A percentile compares a stretch with the other conserved stretches of the same genome.
These are phyloP conservation scores for Pecten maximus DNA, from an alignment of 2,888 invertebrate genomes.

Conservation along the genomic window DNA sequence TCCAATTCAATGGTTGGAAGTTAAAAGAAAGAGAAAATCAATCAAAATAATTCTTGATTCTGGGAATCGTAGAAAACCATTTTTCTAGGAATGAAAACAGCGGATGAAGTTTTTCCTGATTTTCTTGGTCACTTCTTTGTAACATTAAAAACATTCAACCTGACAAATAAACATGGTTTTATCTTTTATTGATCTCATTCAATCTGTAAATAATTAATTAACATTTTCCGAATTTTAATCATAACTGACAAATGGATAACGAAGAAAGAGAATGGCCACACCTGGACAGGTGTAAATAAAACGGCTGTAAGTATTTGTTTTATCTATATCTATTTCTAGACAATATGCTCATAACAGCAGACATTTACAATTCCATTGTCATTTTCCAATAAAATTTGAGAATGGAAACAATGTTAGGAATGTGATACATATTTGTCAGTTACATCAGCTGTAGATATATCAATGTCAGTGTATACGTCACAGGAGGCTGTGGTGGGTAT, in stretches of 20 bases:
- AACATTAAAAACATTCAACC: too few relatives aligned
- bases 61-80: too few relatives aligned
- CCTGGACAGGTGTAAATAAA: conserved; percentile 4
- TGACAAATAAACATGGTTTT: background rate
- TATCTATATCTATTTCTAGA: background rate
- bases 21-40: too few relatives aligned
- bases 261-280: background rate
- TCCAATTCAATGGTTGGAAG: too few relatives aligned
- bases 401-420: background rate
- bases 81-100: too few relatives aligned
- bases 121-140: background rate
- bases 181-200: background rate
- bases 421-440: background rate
- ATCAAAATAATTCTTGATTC: too few relatives aligned
- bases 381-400: background rate
- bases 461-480: background rate
- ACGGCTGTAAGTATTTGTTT: background rate
- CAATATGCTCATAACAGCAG: background rate
- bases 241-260: background rate
- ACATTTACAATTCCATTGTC: background rate
- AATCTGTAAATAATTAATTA: background rate
- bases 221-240: background rate
- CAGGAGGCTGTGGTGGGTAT: background rate
- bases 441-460: background rate
- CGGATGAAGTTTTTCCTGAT: too few relatives aligned